Evolutionary conservation across 2,888 invertebrate species (phyloP).

Genomic region (Amphimallon solstitiale): DNA sequence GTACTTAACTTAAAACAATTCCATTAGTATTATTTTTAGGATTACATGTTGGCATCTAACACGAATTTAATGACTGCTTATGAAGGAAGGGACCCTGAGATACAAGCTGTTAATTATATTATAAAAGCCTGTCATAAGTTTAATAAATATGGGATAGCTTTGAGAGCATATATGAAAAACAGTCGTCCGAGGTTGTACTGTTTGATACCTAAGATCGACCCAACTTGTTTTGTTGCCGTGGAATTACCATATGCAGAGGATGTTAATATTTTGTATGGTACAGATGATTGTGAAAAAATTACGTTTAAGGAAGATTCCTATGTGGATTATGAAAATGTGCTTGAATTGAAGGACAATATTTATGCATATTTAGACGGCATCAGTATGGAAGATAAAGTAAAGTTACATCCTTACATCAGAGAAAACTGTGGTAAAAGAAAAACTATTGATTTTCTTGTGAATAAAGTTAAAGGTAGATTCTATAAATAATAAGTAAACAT

Average conservation of each 20-base stretch:
- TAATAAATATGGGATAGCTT: slow-evolving; percentile 26
- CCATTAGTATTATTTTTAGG: neutral
- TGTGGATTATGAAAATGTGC: slow-evolving; percentile 11
- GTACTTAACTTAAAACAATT: neutral
- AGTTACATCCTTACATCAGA: slow-evolving; percentile 25
- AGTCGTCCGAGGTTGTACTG: slow-evolving; percentile 31
- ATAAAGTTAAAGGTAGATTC: slow-evolving; percentile 7
- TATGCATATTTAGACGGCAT: slow-evolving; percentile 28
- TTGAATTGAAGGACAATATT: slow-evolving; percentile 11
- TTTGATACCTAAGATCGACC: slow-evolving; percentile 20
- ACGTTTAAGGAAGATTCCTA: slow-evolving; percentile 17
- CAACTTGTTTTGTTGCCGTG: slow-evolving; percentile 26
- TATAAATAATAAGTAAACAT: neutral
- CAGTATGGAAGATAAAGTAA: slow-evolving; percentile 19
- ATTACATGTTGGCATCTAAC: slow-evolving; percentile 13
- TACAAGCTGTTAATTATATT: slow-evolving; percentile 17
- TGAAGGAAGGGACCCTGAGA: slow-evolving; percentile 2
- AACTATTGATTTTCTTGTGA: slow-evolving; percentile 1
- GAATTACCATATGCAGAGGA: slow-evolving; percentile 35
- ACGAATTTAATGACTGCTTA: slow-evolving; percentile 14
- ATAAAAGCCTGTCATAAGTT: slow-evolving; percentile 27
- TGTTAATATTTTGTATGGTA: slow-evolving; percentile 12
- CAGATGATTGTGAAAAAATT: slow-evolving; percentile 5
- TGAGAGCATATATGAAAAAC: slow-evolving; percentile 34
- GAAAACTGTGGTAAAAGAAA: slow-evolving; percentile 19